A percentile compares a stretch with the other conserved stretches of the same genome.
Conservation (phyloP, 2,113 vertebrate species). For the Corythornis cristatus region DNA sequence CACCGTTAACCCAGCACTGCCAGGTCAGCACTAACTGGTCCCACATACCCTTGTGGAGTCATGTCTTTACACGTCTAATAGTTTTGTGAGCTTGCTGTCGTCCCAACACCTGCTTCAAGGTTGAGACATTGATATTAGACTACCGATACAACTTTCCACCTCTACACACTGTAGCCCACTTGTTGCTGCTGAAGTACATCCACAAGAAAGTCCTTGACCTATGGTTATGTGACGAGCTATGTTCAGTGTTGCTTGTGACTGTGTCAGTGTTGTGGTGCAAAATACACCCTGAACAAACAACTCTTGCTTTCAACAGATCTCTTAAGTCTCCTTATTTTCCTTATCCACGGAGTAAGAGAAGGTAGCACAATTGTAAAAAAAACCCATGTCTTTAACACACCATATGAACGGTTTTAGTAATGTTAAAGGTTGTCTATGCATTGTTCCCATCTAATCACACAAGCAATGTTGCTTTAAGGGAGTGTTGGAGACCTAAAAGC, state of each 20-base stretch:
- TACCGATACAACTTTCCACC: not conserved
- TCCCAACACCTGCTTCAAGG: not conserved
- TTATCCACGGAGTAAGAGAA: not conserved
- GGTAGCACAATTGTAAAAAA: not conserved
- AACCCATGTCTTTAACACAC: not conserved
- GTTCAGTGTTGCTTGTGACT: not conserved
- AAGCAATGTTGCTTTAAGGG: not conserved
- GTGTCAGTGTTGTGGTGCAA: not conserved
- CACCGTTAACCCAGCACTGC: not conserved
- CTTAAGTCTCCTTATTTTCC: not conserved
- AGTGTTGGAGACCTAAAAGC: not conserved
- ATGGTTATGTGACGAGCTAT: accelerated
- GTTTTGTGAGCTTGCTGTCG: not conserved
- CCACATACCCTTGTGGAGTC: not conserved
- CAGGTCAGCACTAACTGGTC: not conserved
- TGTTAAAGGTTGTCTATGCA: accelerated
- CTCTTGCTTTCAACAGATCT: not conserved
- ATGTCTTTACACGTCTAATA: not conserved
- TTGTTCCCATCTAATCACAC: not conserved
- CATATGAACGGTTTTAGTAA: not conserved
- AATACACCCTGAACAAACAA: not conserved
- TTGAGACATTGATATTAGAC: not conserved
- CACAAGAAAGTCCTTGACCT: not conserved
- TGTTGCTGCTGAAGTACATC: not conserved
- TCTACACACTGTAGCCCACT: not conserved